Evolutionary conservation across 2,888 invertebrate species (phyloP).

Genomic region (Criorhina ranunculi): DNA sequence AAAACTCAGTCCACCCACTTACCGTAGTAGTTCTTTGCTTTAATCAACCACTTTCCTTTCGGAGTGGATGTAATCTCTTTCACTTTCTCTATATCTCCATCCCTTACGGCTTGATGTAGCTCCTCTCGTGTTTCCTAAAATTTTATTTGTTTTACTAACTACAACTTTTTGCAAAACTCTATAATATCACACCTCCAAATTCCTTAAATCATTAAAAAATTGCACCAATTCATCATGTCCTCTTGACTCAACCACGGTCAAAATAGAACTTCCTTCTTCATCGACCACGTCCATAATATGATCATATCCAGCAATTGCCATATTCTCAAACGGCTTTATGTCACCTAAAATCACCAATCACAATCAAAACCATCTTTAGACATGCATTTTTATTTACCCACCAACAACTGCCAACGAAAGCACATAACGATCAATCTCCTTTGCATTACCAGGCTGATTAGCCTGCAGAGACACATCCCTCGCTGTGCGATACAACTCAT

Average conservation of each 20-base stretch:
- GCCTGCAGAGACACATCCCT: slow-evolving; percentile 93
- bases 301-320: slow-evolving; percentile 92
- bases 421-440: slow-evolving; percentile 92
- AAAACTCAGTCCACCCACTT: too few species aligned
- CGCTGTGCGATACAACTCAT: slow-evolving; percentile 94
- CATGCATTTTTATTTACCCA: slow-evolving; percentile 80
- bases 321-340: slow-evolving; percentile 86
- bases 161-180: neutral
- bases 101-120: slow-evolving; percentile 90
- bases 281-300: slow-evolving; percentile 93
- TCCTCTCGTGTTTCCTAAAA: slow-evolving; percentile 90
- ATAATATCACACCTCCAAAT: slow-evolving; percentile 88
- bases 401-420: slow-evolving; percentile 92
- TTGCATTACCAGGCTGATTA: slow-evolving; percentile 91
- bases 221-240: slow-evolving; percentile 88
- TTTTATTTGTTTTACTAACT: neutral
- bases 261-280: slow-evolving; percentile 88
- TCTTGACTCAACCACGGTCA: slow-evolving; percentile 89
- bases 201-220: slow-evolving; percentile 89
- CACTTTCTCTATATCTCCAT: slow-evolving; percentile 87
- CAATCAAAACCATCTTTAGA: neutral
- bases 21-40: slow-evolving; percentile 84
- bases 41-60: slow-evolving; percentile 81
- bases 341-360: slow-evolving; percentile 85
- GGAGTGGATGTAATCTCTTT: slow-evolving; percentile 85